Percentiles rank a stretch among this genome's conserved stretches.
These are phyloP conservation scores for Apamea sordens DNA, from an alignment of 2,888 invertebrate species.

Conservation along the genomic window DNA sequence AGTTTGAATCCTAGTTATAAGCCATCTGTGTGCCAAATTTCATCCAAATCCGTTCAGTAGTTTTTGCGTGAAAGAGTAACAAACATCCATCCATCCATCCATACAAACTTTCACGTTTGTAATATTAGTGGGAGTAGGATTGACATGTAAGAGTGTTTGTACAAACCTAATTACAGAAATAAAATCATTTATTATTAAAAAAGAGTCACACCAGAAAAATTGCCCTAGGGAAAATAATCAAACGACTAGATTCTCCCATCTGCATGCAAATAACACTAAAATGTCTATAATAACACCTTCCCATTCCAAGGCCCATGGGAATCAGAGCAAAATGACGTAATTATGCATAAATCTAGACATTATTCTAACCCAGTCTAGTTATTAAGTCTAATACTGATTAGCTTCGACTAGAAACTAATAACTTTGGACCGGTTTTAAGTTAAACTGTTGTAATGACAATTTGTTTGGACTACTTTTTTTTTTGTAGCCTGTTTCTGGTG, in stretches of 20 bases:
- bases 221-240: slow-evolving; percentile 2
- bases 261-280: slow-evolving; percentile 39
- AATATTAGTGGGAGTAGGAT: too few relatives aligned
- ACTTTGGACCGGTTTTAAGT: slow-evolving; percentile 47
- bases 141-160: too few relatives aligned
- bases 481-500: slow-evolving; percentile 17
- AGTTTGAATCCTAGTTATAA: too few relatives aligned
- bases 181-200: too few relatives aligned
- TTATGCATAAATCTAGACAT: slow-evolving; percentile 49
- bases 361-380: slow-evolving; percentile 17
- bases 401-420: slow-evolving; percentile 25
- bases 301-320: slow-evolving; percentile 33
- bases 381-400: slow-evolving; percentile 44
- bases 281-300: slow-evolving; percentile 27
- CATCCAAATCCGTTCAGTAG: too few relatives aligned
- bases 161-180: too few relatives aligned
- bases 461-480: slow-evolving; percentile 32
- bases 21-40: too few relatives aligned
- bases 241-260: slow-evolving; percentile 6
- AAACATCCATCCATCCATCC: too few relatives aligned
- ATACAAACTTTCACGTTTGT: too few relatives aligned
- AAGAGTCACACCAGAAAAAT: background rate
- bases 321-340: slow-evolving; percentile 43
- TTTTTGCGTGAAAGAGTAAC: too few relatives aligned
- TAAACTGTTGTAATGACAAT: slow-evolving; percentile 40